A percentile compares a stretch with the other conserved stretches of the same genome.
These are phyloP conservation scores for Tipula lateralis DNA, from an alignment of 2,888 invertebrate species.

Conservation along the genomic window DNA sequence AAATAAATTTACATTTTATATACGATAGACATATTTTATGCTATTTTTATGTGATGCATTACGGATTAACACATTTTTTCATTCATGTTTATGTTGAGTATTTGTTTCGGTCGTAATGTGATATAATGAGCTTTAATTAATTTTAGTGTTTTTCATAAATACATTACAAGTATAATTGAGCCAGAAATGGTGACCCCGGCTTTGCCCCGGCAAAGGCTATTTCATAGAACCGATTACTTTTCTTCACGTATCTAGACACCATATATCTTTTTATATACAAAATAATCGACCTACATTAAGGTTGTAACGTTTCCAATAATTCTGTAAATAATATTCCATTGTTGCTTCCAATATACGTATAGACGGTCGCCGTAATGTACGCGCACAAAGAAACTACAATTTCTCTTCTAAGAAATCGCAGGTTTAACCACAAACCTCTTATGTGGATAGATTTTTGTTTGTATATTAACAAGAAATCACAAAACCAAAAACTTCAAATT, in stretches of 20 bases:
- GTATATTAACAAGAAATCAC: neutral
- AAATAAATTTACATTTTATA: neutral
- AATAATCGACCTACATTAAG: neutral
- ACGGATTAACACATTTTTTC: neutral
- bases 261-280: neutral
- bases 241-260: neutral
- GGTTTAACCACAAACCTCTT: neutral
- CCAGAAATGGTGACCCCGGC: no score
- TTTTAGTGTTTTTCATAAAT: no score
- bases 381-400: neutral
- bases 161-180: no score
- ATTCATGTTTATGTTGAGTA: neutral
- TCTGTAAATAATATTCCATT: neutral
- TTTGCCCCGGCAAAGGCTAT: neutral
- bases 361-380: no score
- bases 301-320: neutral
- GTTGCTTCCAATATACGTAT: neutral
- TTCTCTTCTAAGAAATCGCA: neutral
- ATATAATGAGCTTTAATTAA: no score
- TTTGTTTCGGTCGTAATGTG: no score
- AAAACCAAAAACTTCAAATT: neutral
- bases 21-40: neutral
- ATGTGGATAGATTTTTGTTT: neutral
- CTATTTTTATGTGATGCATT: neutral
- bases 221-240: neutral